Conservation (phyloP, 2,797 vertebrate species). For the Polyboroides typus region DNA sequence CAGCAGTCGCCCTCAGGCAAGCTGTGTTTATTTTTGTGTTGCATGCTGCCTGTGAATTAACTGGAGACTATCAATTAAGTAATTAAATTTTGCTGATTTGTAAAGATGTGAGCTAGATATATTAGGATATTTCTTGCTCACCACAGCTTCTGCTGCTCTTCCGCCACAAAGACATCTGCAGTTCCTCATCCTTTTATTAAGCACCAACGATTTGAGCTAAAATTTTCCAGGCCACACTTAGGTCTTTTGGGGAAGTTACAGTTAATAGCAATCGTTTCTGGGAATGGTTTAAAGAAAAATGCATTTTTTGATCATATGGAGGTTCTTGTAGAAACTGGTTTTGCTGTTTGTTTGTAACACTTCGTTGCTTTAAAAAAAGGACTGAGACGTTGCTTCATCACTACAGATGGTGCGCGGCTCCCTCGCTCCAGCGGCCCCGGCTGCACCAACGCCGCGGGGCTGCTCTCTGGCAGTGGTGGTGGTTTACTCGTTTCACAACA, state of each 20-base stretch:
- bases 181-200: neutral
- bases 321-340: rapidly evolving
- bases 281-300: neutral
- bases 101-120: neutral
- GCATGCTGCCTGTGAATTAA: neutral
- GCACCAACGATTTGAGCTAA: neutral
- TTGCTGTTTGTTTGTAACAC: neutral
- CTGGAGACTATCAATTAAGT: neutral
- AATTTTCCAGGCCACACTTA: constrained; percentile 14
- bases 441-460: rapidly evolving
- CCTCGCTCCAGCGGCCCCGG: neutral
- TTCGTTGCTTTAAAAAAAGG: neutral
- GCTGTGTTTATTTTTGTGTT: neutral
- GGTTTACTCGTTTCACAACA: neutral
- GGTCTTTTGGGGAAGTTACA: neutral
- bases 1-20: neutral
- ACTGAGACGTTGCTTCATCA: neutral
- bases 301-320: neutral
- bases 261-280: neutral
- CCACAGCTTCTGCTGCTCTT: neutral
- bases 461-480: rapidly evolving
- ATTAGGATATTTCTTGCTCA: neutral
- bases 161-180: neutral
- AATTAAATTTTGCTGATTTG: neutral
- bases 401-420: neutral